Evolutionary conservation across 2,888 invertebrate genomes (phyloP), one percentile per base, ranked within the genome.

Genomic region (Leptinotarsa peninsularis): DNA sequence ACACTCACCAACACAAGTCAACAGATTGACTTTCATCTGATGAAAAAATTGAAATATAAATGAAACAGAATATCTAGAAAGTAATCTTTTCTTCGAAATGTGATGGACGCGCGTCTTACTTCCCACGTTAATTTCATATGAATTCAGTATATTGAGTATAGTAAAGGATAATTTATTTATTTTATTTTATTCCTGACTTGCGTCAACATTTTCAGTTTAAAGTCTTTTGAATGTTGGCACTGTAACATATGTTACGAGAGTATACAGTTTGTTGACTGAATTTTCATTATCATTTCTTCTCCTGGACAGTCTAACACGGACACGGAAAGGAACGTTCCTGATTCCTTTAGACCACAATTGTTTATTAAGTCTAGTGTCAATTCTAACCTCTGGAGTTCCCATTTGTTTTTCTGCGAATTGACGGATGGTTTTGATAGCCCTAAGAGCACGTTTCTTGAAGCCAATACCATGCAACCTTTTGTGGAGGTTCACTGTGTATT

Each of bases 231-330:
- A 99, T 79, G 95, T 93, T 78, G 94, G 93, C 84, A 98, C 98
- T 79, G 98, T 95, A 83, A 99, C 98, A 88, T 96, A 98, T 67
- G 98, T 98, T 80, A 99, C 98, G 83, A 99, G 92, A 33, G 99
- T 99, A 92, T 97, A 99, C 88, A 99, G 90, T 91, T 99, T 99
- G 91, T 99, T 95, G 70, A 96, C 94, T 10, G 98, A 98, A 90
- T 99, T 99, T 90, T 99, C 99, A 89, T 99, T 99, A 86, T 99
- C 99, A 88, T 99, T 99, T 83, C 99, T 94, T 88, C 98, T 94
- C 85, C 99, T 94, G 77, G 98, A 97, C 81, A 99, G 91, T 86
- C 99, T 94, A 67, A 99, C 98, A 79, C 99, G 94, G 69, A 99
- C 94, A 81, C 99, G 93, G 94, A 96, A 98, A 81, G 99, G 99